Conservation (phyloP, 1,140 invertebrate species). For the Heliconius melpomene region DNA sequence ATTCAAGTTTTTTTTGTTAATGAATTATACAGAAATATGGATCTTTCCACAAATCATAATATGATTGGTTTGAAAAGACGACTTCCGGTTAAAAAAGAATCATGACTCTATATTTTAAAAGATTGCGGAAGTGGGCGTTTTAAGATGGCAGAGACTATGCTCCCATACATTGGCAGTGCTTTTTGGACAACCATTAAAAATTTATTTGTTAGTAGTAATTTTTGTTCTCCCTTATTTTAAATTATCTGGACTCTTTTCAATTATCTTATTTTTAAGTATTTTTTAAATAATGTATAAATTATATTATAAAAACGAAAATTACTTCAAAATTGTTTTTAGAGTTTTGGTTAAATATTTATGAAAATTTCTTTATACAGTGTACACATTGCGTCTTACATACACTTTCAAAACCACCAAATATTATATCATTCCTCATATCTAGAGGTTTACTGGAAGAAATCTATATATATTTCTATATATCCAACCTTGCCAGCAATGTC, state of each 20-base stretch:
- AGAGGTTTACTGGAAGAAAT: too few relatives aligned
- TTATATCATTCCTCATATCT: too few relatives aligned
- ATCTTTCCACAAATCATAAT: slow-evolving; percentile 10
- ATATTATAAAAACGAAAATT: background rate
- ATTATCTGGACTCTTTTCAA: background rate
- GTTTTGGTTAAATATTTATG: too few relatives aligned
- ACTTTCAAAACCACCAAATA: too few relatives aligned
- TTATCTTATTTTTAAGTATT: background rate
- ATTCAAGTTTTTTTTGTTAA: background rate
- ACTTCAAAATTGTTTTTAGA: too few relatives aligned
- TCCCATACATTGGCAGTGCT: background rate
- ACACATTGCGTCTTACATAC: too few relatives aligned
- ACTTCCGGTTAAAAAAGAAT: slow-evolving; percentile 13
- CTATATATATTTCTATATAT: too few relatives aligned
- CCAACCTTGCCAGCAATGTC: too few relatives aligned
- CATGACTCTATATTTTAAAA: slow-evolving; percentile 9
- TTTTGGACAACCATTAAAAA: background rate
- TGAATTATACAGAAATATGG: background rate
- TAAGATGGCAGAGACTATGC: slow-evolving; percentile 2
- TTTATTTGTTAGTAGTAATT: background rate
- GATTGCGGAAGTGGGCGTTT: slow-evolving; percentile 9
- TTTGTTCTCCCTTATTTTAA: background rate
- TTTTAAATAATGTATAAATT: background rate
- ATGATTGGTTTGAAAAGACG: slow-evolving; percentile 13
- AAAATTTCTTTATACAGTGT: too few relatives aligned